Base-by-base conservation (phyloP, 2,113 vertebrate species). In the Gnathonemus echidnorhynchus region DNA sequence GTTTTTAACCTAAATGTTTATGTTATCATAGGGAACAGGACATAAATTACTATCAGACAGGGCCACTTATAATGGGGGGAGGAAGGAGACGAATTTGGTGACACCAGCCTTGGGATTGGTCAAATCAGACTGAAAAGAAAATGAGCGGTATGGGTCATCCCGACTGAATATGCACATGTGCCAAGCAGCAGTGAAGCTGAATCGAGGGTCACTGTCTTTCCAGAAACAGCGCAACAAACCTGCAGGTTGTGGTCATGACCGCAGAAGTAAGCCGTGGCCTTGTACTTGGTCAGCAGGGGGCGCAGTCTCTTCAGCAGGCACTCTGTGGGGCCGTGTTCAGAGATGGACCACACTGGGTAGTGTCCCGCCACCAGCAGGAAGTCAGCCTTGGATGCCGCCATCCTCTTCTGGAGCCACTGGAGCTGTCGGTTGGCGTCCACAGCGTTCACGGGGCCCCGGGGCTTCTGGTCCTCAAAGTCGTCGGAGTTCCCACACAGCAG, bases 161-260 rank as follows among this genome's bases (percentile, higher is more conserved):
- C 3, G n/a, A 31, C n/a, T 31, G n/a, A 9, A 70, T 13, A 31
- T 1, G 62, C 62, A 4, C 62, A 5, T 11, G n/a, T 27, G 10
- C 62, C 62, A 70, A 31, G n/a, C 62, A 66, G 62, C 62, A 66
- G 10, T 13, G 9, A 31, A 27, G n/a, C 24, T 11, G 58, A 66
- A 27, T 10, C 0, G 3, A 27, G 58, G 58, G 2, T 66, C 24
- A 7, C 24, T 3, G 21, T 1, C n/a, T 27, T 27, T 66, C 62
- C 62, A 31, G 27, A 70, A 86, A 24, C 19, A 2, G 83, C 5
- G 8, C 17, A 0, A 48, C 83, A 1, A 35, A 98, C 97, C 97
- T 98, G 97, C 89, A 98, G 93, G 88, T 98, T 98, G 94, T 99
- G 98, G 91, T 99, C 98, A 0, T 99, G 98, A 1, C 98, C 98